Conservation (phyloP, 2,113 vertebrate genomes). For the Ochotona curzoniae region DNA sequence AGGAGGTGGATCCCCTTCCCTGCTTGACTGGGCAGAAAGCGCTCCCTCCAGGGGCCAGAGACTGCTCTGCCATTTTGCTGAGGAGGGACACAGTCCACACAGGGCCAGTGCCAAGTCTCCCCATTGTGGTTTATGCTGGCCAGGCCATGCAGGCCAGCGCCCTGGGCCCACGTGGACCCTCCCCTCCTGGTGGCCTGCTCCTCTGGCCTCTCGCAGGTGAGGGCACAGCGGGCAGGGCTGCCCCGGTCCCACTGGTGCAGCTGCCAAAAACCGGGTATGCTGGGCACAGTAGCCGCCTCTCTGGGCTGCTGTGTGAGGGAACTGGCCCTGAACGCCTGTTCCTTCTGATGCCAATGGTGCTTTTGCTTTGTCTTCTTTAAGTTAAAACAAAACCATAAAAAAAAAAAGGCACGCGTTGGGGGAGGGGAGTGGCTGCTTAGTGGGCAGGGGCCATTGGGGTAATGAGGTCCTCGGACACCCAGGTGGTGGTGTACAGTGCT, state of each 20-base stretch:
- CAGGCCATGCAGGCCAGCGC: rapidly evolving
- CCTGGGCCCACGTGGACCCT: not conserved
- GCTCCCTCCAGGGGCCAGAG: not conserved
- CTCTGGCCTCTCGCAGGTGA: rapidly evolving
- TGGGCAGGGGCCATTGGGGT: not conserved
- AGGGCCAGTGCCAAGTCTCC: rapidly evolving
- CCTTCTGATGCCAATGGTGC: no score
- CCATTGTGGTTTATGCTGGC: not conserved
- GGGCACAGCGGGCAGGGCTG: not conserved
- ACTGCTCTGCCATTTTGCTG: not conserved
- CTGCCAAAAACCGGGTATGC: rapidly evolving
- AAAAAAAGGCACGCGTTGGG: rapidly evolving
- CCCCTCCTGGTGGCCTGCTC: rapidly evolving
- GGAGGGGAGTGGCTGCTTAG: not conserved
- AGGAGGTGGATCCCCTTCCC: not conserved
- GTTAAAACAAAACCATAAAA: not conserved
- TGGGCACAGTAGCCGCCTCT: no score
- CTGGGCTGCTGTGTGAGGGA: no score
- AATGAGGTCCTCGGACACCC: not conserved
- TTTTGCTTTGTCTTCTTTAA: not conserved
- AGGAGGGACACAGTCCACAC: not conserved
- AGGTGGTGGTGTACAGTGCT: rapidly evolving
- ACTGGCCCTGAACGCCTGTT: rapidly evolving
- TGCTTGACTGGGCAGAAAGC: no score
- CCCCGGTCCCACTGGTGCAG: rapidly evolving